Evolutionary conservation across 2,888 invertebrate species (phyloP), one percentile per base, ranked within the genome.

Genomic region (Copidosoma aretas): DNA sequence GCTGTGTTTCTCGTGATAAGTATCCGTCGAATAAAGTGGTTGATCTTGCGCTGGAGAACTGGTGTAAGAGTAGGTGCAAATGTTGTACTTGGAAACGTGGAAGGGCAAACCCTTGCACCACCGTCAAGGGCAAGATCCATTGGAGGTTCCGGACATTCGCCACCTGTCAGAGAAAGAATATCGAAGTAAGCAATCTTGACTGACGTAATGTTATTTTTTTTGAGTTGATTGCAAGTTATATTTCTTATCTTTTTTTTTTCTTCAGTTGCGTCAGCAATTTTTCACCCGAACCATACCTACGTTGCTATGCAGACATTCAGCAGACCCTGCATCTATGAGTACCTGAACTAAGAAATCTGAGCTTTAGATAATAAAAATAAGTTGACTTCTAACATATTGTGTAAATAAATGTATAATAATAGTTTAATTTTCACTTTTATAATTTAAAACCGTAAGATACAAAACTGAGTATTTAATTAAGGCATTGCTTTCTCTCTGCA

Each of bases 11-110:
- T 86, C 17, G 81, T 91, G 5, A 85, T 91, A 51, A 88, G 89
- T 52, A 84, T 90, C 60, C 82, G 86, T 52, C 84, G 91, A 66
- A 91, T 92, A 89, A 89, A 89, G 75, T 91, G 86, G 82, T 84
- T 91, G 73, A 88, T 90, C 3, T 81, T 85, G 64, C 84, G 89
- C 52, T 91, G 91, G 91, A 86, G 86, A 71, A 87, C 86, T 3
- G 89, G 89, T 1, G 86, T 86, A 74, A 84, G 88, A 63, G 84
- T 88, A 64, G 87, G 87, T 8, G 86, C 87, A 56, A 86, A 86
- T 68, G 78, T 78, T 3, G 75, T 82, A 24, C 58, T 80, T 2
- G 78, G 74, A 14, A 77, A 75, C 54, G 64, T 71, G 12, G 79
- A 80, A 51, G 43, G 68, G 14, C 67, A 53, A 4, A 2, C 32